phyloP scores from a whole-genome alignment of 1,140 invertebrate species.

The Heliothis virescens region DNA sequence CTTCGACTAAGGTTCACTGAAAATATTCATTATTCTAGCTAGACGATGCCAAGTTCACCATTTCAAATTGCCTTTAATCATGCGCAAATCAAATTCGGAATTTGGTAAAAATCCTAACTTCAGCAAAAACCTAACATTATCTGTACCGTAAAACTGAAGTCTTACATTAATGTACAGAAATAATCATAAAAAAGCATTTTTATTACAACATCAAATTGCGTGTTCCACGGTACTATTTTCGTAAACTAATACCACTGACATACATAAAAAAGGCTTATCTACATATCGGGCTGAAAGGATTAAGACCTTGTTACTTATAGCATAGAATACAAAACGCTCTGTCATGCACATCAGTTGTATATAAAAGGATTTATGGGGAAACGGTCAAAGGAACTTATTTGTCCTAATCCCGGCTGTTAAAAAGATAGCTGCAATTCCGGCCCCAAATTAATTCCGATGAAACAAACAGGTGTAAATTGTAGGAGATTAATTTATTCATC shows the following conservation, averaged over 20 bases:
- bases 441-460: slow-evolving; percentile 1
- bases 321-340: too few species aligned
- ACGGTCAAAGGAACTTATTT: neutral
- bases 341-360: neutral
- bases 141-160: too few species aligned
- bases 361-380: neutral
- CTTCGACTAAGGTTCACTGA: too few species aligned
- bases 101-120: too few species aligned
- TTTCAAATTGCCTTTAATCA: too few species aligned
- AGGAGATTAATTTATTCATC: neutral
- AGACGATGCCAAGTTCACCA: too few species aligned
- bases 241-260: neutral
- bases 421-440: neutral
- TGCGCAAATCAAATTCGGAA: too few species aligned
- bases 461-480: neutral
- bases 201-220: neutral
- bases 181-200: neutral
- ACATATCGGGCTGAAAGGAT: too few species aligned
- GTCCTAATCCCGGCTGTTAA: neutral
- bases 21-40: too few species aligned
- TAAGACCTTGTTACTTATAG: too few species aligned
- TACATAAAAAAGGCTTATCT: neutral
- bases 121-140: too few species aligned
- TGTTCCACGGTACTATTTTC: neutral
- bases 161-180: neutral